Conservation (phyloP, 1,140 invertebrate genomes). For the Papilio machaon region DNA sequence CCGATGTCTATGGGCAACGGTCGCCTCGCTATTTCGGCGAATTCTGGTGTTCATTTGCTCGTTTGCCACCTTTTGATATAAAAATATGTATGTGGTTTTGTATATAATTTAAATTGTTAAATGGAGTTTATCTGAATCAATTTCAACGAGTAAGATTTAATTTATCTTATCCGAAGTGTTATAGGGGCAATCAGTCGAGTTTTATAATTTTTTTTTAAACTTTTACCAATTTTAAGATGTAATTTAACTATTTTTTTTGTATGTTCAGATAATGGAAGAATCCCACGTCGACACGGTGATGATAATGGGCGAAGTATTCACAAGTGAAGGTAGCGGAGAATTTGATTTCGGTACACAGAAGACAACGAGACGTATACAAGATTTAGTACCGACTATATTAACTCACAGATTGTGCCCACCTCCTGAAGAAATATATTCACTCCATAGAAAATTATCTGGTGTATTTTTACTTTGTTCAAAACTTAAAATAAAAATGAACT, state of each 20-base stretch:
- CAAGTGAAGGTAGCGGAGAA: constrained; percentile 83
- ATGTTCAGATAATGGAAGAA: constrained; percentile 92
- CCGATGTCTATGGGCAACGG: too few relatives aligned
- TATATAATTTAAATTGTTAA: too few relatives aligned
- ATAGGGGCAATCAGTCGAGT: too few relatives aligned
- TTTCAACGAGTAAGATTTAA: too few relatives aligned
- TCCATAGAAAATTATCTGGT: constrained; percentile 98
- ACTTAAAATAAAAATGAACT: constrained; percentile 92
- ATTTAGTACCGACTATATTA: constrained; percentile 96
- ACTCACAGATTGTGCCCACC: constrained; percentile 97
- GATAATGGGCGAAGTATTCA: constrained; percentile 97
- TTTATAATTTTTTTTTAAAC: too few relatives aligned
- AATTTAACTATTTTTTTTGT: background rate
- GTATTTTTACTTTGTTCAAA: constrained; percentile 97
- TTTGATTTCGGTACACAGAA: constrained; percentile 95
- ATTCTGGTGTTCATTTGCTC: too few relatives aligned
- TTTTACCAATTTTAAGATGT: too few relatives aligned
- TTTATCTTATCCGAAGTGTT: too few relatives aligned
- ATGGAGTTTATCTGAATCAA: too few relatives aligned
- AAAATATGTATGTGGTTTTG: too few relatives aligned
- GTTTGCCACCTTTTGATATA: too few relatives aligned
- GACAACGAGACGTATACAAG: constrained; percentile 87
- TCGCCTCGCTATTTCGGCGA: too few relatives aligned
- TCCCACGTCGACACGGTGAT: constrained; percentile 97
- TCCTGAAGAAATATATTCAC: constrained; percentile 99